Base-by-base conservation (phyloP, 2,113 vertebrate species). In the Calyptommatus sinebrachiatus region DNA sequence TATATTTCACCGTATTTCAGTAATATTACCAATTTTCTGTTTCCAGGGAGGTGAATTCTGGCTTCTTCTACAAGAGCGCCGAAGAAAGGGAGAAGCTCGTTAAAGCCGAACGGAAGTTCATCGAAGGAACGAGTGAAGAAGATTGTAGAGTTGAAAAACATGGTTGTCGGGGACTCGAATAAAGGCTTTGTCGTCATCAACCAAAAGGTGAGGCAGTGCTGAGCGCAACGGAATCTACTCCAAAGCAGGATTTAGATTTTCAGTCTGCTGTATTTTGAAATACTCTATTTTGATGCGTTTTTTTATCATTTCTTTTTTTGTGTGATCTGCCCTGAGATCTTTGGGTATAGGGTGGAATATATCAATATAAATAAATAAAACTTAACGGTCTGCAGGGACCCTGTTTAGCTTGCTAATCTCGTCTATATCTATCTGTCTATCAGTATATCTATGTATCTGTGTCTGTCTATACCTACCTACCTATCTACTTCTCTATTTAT, bases 61-160 rank as follows among this genome's bases (percentile, higher is more conserved):
- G 98, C 45, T 99, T 99, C 92, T 99, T 99, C 94, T 99, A 99
- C 85, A 99, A 99, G 94, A 99, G 97, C 28, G 98, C 98, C 0
- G 95, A 89, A 7, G 98, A 99, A 90, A 94, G 98, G 82, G 98
- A 99, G 87, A 99, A 98, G 77, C 92, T 99, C 11, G 98, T 99
- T 48, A 96, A 95, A 85, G 98, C 98, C 12, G 98, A 99, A 88
- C 96, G 98, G 78, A 98, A 98, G 89, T 99, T 99, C 90, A 98
- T 98, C 57, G 97, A 97, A 93, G n/a, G 97, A 99, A 18, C 95
- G 97, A 41, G 97, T 99, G 86, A 96, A 95, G 14, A 99, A 99
- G 92, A 99, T 99, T 83, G 89, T 99, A 35, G 96, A 95, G 6
- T 89, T 99, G 85, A 99, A 99, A 90, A 97, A 94, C 81, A 95